A percentile compares a stretch with the other conserved stretches of the same genome.
phyloP scores from a whole-genome alignment of 2,113 vertebrate genomes.

The Pteropus alecto region DNA sequence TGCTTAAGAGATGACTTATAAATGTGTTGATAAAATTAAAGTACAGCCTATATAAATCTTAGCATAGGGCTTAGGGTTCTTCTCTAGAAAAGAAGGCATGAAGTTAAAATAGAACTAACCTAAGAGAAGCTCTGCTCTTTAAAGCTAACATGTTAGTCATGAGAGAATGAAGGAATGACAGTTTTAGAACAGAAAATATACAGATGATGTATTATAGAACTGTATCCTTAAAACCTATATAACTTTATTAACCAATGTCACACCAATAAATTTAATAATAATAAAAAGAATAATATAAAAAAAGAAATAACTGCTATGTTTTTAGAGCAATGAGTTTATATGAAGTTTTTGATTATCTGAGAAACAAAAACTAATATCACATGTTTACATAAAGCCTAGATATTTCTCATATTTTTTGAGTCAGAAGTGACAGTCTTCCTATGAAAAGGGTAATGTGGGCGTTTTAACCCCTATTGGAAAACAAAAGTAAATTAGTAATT shows the following conservation, averaged over 20 bases:
- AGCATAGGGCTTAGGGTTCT: neutral
- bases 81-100: neutral
- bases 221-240: too few relatives aligned
- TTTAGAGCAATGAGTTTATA: neutral
- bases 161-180: neutral
- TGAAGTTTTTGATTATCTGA: neutral
- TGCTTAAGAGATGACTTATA: neutral
- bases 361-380: neutral
- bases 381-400: neutral
- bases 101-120: slow-evolving; percentile 13
- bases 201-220: too few relatives aligned
- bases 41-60: neutral
- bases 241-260: too few relatives aligned
- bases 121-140: neutral
- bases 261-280: too few relatives aligned
- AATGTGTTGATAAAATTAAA: slow-evolving; percentile 18
- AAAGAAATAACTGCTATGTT: neutral
- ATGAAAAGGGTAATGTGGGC: too few relatives aligned
- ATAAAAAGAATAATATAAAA: too few relatives aligned
- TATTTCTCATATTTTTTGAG: neutral
- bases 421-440: neutral
- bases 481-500: neutral
- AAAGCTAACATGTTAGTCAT: neutral
- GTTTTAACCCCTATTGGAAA: neutral
- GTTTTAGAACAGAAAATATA: slow-evolving; percentile 10